These are phyloP conservation scores for Nycteola revayana DNA, from an alignment of 2,888 invertebrate genomes.

Conservation along the genomic window DNA sequence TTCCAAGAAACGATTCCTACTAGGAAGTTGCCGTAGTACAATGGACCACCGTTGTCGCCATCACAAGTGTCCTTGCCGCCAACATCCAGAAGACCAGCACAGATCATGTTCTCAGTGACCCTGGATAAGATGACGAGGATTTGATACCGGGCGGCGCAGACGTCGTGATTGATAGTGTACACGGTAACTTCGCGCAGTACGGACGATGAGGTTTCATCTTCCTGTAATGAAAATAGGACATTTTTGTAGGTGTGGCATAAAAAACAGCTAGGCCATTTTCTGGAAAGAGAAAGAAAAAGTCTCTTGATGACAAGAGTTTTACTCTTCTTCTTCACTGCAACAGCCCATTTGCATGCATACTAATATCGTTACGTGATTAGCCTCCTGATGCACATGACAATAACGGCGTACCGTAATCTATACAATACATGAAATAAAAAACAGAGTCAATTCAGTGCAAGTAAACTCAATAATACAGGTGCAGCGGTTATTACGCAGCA, in stretches of 20 bases:
- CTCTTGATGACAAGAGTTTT: no score
- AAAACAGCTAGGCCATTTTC: neutral
- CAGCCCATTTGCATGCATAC: no score
- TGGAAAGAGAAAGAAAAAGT: no score
- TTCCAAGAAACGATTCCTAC: constrained; percentile 70
- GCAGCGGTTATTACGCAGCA: no score
- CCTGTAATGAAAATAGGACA: constrained; percentile 28
- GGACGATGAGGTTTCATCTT: constrained; percentile 31
- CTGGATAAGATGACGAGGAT: constrained; percentile 1
- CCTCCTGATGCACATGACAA: no score
- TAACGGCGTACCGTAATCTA: no score
- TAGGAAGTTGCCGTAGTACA: constrained; percentile 50
- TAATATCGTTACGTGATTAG: no score
- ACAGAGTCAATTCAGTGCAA: no score
- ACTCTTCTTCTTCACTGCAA: no score
- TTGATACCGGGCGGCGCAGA: constrained; percentile 46
- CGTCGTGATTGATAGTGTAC: constrained; percentile 44
- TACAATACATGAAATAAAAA: no score
- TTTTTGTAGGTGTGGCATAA: neutral
- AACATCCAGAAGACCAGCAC: constrained; percentile 47
- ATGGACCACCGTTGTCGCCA: constrained; percentile 58
- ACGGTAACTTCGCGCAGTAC: constrained; percentile 42
- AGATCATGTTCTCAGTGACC: constrained; percentile 52
- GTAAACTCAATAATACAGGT: no score
- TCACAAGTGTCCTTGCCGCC: constrained; percentile 50